Base-by-base conservation (phyloP, 2,797 vertebrate genomes). In the Novumbra hubbsi region DNA sequence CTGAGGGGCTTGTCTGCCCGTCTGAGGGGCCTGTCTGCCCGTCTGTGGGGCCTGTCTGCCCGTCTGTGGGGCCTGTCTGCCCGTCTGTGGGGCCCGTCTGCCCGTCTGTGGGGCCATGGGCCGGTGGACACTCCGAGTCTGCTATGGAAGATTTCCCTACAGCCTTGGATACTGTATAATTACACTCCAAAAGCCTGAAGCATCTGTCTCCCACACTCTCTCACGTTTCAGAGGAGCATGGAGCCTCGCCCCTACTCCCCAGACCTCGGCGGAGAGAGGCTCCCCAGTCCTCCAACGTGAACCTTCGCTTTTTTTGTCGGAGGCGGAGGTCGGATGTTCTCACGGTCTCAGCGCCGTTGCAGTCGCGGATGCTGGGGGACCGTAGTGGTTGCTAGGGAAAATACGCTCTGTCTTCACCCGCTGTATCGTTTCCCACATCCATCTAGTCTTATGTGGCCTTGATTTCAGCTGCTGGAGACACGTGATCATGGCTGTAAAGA, bases 131-230 rank as follows among this genome's bases (percentile, higher is more conserved):
- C 89, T 86, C 79, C 85, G 73, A 85, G 87, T 88, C 87, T 86
- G 87, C 85, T 86, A 89, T 88, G 88, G 90, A 83, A 90, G 90
- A 89, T 91, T 90, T 91, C 88, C 90, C 88, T 88, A 84, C 89
- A 90, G 88, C 86, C 86, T 88, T 85, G 76, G 83, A 89, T 90
- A 87, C 90, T 89, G 89, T 87, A 87, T 92, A 93, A 93, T 93
- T 93, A 93, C 91, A 92, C 90, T 91, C 79, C 88, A 90, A 91
- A 90, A 91, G 85, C 88, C 91, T 88, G 81, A 87, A 71, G 86
- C 87, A 85, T 80, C 88, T 84, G 89, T 90, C 91, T 91, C 83
- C 78, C 79, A 82, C 85, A 74, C 87, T 89, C 90, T 89, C 86
- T 84, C 84, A 88, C 88, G 86, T 88, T 88, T 88, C 41, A 85